Conservation (phyloP, 2,888 invertebrate genomes). For the Callinectes sapidus region DNA sequence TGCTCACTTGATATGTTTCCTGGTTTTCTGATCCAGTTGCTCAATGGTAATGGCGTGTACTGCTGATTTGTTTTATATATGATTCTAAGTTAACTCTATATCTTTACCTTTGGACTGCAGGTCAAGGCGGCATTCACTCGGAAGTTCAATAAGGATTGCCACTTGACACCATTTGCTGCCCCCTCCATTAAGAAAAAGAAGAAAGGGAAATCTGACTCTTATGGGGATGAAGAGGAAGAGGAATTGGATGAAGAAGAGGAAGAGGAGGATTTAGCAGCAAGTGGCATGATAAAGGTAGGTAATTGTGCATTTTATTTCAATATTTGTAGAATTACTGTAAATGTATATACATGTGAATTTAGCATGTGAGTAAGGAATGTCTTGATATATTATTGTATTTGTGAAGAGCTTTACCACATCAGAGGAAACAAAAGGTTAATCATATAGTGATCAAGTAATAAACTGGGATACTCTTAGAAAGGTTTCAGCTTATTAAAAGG, state of each 20-base stretch:
- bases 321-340: background rate
- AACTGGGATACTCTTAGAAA: too few relatives aligned
- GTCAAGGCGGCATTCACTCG: slow-evolving; percentile 96
- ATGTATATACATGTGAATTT: background rate
- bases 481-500: too few relatives aligned
- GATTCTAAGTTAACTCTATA: slow-evolving; percentile 53
- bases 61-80: background rate
- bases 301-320: slow-evolving; percentile 53
- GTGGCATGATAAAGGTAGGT: slow-evolving; percentile 91
- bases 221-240: slow-evolving; percentile 75
- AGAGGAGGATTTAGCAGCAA: slow-evolving; percentile 79
- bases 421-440: background rate
- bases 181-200: slow-evolving; percentile 81
- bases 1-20: too few relatives aligned
- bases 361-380: background rate
- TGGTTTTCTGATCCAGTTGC: too few relatives aligned
- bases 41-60: too few relatives aligned
- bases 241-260: slow-evolving; percentile 76
- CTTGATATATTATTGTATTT: background rate
- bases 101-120: slow-evolving; percentile 76
- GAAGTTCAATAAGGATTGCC: slow-evolving; percentile 90
- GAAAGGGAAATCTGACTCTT: slow-evolving; percentile 76
- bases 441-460: too few relatives aligned
- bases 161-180: slow-evolving; percentile 86
- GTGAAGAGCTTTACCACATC: background rate